Evolutionary conservation across 2,113 vertebrate species (phyloP).

Genomic region (Lycaon pictus): DNA sequence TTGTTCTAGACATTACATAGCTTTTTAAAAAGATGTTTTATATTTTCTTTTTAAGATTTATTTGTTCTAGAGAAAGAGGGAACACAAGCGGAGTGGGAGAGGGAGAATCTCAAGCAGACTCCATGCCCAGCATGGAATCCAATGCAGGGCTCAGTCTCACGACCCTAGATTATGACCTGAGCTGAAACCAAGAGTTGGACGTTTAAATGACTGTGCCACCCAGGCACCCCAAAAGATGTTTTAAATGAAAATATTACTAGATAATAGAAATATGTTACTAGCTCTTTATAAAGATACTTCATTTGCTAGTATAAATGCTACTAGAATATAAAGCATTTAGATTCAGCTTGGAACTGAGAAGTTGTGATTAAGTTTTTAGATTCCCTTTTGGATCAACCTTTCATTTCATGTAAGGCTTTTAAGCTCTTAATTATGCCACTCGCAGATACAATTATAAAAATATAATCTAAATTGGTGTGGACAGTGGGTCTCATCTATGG

Average conservation of each 20-base stretch:
- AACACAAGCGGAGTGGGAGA: not conserved
- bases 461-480: not conserved
- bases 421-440: slow-evolving; percentile 39
- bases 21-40: slow-evolving; percentile 15
- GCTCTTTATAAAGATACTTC: not conserved
- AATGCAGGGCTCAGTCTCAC: not conserved
- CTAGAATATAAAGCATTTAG: slow-evolving; percentile 37
- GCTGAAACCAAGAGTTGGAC: not conserved
- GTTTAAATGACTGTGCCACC: not conserved
- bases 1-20: not conserved
- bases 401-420: slow-evolving; percentile 53
- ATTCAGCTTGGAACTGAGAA: slow-evolving; percentile 23
- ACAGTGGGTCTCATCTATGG: not conserved
- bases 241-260: slow-evolving; percentile 38
- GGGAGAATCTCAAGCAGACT: not conserved
- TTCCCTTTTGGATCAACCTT: slow-evolving; percentile 13
- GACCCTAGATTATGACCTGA: not conserved
- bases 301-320: not conserved
- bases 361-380: slow-evolving; percentile 15
- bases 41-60: not conserved
- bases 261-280: not conserved
- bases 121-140: not conserved
- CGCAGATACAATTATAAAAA: not conserved
- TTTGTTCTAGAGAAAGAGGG: not conserved
- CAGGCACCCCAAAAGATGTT: not conserved